Conservation (phyloP, 2,113 vertebrate species). For the Passer montanus region DNA sequence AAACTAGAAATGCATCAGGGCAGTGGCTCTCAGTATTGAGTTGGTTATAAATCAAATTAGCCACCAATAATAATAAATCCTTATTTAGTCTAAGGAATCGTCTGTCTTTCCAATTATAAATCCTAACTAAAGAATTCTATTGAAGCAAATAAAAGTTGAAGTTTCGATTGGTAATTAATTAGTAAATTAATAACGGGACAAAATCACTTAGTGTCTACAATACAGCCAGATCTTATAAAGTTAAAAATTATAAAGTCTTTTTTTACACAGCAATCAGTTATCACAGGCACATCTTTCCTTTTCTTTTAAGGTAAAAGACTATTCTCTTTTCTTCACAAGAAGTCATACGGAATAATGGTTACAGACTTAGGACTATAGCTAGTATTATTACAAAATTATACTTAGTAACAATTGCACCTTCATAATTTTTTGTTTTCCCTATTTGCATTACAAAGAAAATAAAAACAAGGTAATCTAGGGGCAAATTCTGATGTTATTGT, state of each 20-base stretch:
- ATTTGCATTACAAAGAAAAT: neutral
- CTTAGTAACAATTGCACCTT: neutral
- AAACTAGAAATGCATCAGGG: conserved; percentile 8
- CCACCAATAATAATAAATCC: conserved; percentile 42
- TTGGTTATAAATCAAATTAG: conserved; percentile 34
- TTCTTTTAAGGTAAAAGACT: neutral
- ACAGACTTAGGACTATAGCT: neutral
- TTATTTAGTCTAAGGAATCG: neutral
- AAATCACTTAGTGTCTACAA: neutral
- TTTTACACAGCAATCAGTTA: neutral
- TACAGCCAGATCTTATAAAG: neutral
- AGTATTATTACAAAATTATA: neutral
- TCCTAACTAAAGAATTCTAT: neutral
- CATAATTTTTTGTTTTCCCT: neutral
- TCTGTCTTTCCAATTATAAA: conserved; percentile 14
- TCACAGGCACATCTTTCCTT: neutral
- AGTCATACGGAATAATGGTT: neutral
- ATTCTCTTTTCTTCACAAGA: neutral
- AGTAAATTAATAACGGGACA: neutral
- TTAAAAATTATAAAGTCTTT: neutral
- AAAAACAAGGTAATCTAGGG: neutral
- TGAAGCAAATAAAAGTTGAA: conserved; percentile 3
- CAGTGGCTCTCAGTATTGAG: conserved; percentile 4
- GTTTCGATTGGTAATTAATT: neutral
- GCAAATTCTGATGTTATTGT: neutral